Base-by-base conservation (phyloP, 1,140 invertebrate species). In the Achatina immaculata region DNA sequence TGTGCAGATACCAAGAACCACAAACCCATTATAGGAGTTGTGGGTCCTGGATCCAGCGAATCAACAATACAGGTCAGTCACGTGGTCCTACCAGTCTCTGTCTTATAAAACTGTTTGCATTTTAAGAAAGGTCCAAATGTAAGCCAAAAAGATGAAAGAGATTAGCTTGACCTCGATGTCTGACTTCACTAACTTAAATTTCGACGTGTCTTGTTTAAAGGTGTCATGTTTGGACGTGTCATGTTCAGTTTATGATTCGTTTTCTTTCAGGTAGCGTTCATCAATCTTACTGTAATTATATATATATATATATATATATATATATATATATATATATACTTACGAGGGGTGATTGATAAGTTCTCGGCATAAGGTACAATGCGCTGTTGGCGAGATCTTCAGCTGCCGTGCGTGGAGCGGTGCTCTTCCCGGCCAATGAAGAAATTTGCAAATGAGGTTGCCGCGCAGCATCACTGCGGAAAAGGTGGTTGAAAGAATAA, bases 21-120 rank as follows among this genome's bases (percentile, higher is more conserved):
- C 3, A 92, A 91, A 55, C 92, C 92, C 65, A 91, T 95, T 36
- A 93, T 94, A 16, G 95, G 94, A 3, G 93, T 95, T 1, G 92
- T 95, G 36, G 94, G 95, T 4, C 95, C 95, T 0, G 95, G 94
- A 2, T 94, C 94, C 1, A 94, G 93, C 88, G 93, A 93, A 14
- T 93, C 94, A 3, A 93, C 94, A 0, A 93, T 95, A 71, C 94
- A 94, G 83, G 75, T 65, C 6, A 31, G 73, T 78, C 24, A 69
- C 34, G 3, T 21, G n/a, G n/a, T 24, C 11, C 4, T 58, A 24
- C 21, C 7, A 11, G 7, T 48, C 7, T 48, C 7, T 48, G 45
- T 48, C 45, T 11, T 7, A 48, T 48, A 48, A 11, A 48, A 7
- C 19, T 48, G 45, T 19, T 48, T 48, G 45, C 45, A 48, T 11